A percentile compares a stretch with the other conserved stretches of the same genome.
These are phyloP conservation scores for Lydus trimaculatus DNA, from an alignment of 2,888 invertebrate genomes.

Conservation along the genomic window DNA sequence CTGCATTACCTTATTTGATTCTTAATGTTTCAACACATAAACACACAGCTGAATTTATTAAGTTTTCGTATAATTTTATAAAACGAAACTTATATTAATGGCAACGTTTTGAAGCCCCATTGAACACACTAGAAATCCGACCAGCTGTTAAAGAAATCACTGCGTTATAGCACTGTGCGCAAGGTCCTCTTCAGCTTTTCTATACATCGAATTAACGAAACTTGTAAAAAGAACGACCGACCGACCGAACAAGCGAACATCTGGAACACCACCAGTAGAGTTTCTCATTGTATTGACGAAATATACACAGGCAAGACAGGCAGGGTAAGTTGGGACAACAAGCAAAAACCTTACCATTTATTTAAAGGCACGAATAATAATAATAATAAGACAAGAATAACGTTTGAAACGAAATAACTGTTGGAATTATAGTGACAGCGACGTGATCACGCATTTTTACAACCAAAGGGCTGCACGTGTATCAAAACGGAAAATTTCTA, in stretches of 20 bases:
- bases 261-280: constrained; percentile 33
- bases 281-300: constrained; percentile 36
- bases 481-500: neutral
- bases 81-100: neutral
- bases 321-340: constrained; percentile 20
- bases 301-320: constrained; percentile 28
- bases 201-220: neutral
- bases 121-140: neutral
- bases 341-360: neutral
- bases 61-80: neutral
- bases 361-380: neutral
- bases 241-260: constrained; percentile 36
- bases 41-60: neutral
- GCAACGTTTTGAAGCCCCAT: neutral
- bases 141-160: constrained; percentile 45
- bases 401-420: neutral
- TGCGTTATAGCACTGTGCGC: too few species aligned
- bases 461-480: neutral
- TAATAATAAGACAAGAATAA: neutral
- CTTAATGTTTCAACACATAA: neutral
- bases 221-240: constrained; percentile 21
- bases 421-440: neutral
- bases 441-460: neutral
- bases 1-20: neutral
- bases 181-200: neutral